phyloP scores from a whole-genome alignment of 1,140 invertebrate species.

The Pantala flavescens region DNA sequence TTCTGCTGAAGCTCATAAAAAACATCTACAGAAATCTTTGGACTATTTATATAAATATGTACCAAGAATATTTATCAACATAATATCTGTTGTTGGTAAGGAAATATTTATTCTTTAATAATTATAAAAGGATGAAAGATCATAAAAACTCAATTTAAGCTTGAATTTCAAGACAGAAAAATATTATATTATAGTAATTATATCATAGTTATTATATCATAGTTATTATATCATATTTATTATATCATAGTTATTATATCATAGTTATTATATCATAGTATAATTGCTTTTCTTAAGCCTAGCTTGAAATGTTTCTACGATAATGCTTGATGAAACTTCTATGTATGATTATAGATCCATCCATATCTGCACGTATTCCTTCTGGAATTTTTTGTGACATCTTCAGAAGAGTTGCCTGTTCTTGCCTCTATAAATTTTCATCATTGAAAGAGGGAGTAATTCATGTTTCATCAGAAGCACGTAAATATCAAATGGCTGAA shows the following conservation, averaged over 20 bases:
- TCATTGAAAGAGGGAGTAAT: neutral
- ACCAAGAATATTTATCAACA: slow-evolving; percentile 64
- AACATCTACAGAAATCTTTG: slow-evolving; percentile 29
- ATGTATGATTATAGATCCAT: neutral
- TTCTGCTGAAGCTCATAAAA: slow-evolving; percentile 26
- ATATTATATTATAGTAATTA: neutral
- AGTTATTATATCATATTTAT: neutral
- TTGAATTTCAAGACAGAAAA: neutral
- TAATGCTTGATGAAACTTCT: neutral
- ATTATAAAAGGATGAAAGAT: neutral
- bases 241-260: neutral
- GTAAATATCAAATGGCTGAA: neutral
- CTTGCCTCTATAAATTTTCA: neutral
- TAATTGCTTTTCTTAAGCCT: neutral
- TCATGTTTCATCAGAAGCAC: neutral
- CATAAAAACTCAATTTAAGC: neutral
- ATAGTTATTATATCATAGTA: neutral
- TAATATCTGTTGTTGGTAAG: slow-evolving; percentile 62
- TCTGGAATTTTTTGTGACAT: neutral
- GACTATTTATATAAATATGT: slow-evolving; percentile 54
- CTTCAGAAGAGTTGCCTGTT: neutral
- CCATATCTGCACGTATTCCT: neutral
- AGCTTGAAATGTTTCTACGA: neutral
- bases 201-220: neutral
- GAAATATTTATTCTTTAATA: neutral